Conservation (phyloP, 2,113 vertebrate genomes). For the Sigmodon hispidus region DNA sequence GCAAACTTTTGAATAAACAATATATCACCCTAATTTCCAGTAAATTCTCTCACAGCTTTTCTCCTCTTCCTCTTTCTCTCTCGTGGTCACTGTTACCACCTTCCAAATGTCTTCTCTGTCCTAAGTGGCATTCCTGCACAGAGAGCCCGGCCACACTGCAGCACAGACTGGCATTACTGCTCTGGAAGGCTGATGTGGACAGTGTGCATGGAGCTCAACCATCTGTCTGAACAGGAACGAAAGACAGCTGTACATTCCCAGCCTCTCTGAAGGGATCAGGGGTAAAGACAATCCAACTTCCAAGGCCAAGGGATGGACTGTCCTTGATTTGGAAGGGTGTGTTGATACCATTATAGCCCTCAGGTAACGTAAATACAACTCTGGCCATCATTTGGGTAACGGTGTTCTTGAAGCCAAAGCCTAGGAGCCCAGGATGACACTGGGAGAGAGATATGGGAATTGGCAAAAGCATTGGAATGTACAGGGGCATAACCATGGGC, state of each 20-base stretch:
- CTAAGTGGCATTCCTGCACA: not conserved
- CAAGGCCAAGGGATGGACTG: not conserved
- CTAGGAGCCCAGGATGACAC: not conserved
- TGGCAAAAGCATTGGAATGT: no score
- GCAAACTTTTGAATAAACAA: no score
- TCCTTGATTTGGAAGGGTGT: not conserved
- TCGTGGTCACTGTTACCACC: not conserved
- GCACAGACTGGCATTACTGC: not conserved
- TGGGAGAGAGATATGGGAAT: not conserved
- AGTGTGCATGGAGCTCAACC: not conserved
- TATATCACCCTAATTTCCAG: no score
- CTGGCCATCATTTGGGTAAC: no score
- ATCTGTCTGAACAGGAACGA: not conserved
- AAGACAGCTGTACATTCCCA: not conserved
- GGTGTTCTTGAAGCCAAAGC: not conserved
- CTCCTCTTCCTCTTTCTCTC: no score
- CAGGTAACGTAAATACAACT: not conserved
- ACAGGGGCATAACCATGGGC: no score
- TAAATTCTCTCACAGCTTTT: not conserved
- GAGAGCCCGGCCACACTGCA: not conserved
- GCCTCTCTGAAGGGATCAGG: not conserved
- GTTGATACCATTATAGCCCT: not conserved
- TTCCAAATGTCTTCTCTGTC: not conserved
- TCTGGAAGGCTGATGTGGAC: not conserved
- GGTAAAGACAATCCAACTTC: not conserved